Evolutionary conservation across 2,113 vertebrate species (phyloP).

Genomic region (Leucoraja erinaceus): DNA sequence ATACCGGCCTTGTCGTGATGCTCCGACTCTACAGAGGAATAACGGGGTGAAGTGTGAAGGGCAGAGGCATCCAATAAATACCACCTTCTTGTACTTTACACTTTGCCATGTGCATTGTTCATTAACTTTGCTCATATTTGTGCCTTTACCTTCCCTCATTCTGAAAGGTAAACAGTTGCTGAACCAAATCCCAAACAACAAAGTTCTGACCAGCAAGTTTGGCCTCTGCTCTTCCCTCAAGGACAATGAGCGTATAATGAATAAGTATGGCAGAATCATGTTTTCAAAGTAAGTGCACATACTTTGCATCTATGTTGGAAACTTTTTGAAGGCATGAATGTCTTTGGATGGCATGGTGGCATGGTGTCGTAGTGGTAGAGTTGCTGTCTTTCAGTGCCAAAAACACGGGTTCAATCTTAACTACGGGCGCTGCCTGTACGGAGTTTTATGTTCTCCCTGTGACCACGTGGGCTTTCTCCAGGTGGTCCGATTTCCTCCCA

Average conservation of each 20-base stretch:
- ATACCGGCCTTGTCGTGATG: too few relatives aligned
- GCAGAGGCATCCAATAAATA: background rate
- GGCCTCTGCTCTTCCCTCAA: conserved; percentile 71
- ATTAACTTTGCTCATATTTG: background rate
- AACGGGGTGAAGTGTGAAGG: background rate
- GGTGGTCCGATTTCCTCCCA: too few relatives aligned
- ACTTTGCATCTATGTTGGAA: background rate
- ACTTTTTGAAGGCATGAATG: background rate
- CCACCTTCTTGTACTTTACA: background rate
- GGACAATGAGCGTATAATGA: conserved; percentile 58
- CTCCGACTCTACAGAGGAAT: too few relatives aligned
- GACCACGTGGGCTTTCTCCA: too few relatives aligned
- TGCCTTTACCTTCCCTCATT: background rate
- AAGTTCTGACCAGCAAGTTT: conserved; percentile 75
- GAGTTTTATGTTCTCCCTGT: too few relatives aligned
- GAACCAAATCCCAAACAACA: conserved; percentile 82
- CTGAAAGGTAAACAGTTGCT: conserved; percentile 70
- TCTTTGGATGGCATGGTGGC: too few relatives aligned
- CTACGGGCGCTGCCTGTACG: too few relatives aligned
- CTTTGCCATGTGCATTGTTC: background rate
- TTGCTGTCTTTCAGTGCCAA: too few relatives aligned
- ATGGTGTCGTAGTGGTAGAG: too few relatives aligned
- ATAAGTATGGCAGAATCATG: conserved; percentile 48
- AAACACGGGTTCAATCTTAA: too few relatives aligned
- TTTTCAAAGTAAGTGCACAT: conserved; percentile 51